Base-by-base conservation (phyloP, 2,888 invertebrate genomes). In the Chaetogeoica ovagalla region DNA sequence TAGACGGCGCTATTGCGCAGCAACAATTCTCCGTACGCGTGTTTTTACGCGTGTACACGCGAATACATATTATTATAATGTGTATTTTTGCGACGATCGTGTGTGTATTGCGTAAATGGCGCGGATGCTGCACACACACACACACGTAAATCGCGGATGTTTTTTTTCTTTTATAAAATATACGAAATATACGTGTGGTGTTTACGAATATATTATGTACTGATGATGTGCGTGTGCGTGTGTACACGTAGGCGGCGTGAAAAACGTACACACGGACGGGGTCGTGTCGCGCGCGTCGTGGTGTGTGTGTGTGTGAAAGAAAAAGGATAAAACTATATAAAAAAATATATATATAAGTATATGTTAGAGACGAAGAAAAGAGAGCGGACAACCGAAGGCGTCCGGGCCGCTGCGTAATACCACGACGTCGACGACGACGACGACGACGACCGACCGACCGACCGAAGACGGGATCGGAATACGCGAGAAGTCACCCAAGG, bases 401-500 rank as follows among this genome's bases (percentile, higher is more conserved):
- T 23, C 48, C 9, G 15, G n/a, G n/a, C n/a, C 68, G 68, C 57
- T 21, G 21, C 71, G 59, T 70, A 70, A 39, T 70, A 70, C 15
- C 9, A 15, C 48, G 43, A 23, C 52, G 71, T n/a, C 21, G 60
- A 30, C 30, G 30, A 30, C 30, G 30, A 30, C 30, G n/a, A n/a
- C 30, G 30, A 30, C 30, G n/a, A n/a, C 30, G 30, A 30, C 30
- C 30, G 30, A 30, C 30, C 30, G 30, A 30, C 30, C 30, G 30
- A 37, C 5, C 63, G 21, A 66, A 66, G 69, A 70, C 77, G 70
- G 48, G 69, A 77, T 69, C 63, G 2, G 2, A 9, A 21, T 52
- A 70, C 37, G 52, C 76, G 60, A 70, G 77, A 55, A 70, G 66
- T 66, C 70, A 70, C 39, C 63, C 77, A 79, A 79, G 77, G 77